A percentile compares a stretch with the other conserved stretches of the same genome.
Evolutionary conservation across 2,888 invertebrate genomes (phyloP).

Genomic region (Erebia aethiops): DNA sequence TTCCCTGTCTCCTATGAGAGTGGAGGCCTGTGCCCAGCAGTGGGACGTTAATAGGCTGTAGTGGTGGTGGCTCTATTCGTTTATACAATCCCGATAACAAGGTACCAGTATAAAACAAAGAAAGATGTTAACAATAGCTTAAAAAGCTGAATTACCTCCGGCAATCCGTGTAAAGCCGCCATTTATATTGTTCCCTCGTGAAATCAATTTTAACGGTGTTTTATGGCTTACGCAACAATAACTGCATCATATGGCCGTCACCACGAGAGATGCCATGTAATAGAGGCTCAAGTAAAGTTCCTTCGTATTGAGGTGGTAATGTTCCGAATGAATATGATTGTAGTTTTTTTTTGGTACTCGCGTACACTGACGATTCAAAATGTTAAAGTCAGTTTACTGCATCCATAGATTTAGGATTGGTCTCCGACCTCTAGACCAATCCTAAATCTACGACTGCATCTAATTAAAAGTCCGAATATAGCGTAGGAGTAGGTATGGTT

Average conservation of each 20-base stretch:
- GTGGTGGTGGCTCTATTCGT: no score
- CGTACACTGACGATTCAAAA: no score
- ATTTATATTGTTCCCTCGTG: slow-evolving; percentile 23
- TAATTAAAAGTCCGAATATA: no score
- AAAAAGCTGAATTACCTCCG: slow-evolving; percentile 11
- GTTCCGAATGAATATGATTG: not conserved
- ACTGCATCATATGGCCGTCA: slow-evolving; percentile 24
- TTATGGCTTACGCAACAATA: slow-evolving; percentile 22
- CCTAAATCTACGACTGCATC: not conserved
- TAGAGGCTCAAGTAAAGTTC: not conserved
- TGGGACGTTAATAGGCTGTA: no score
- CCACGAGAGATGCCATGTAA: not conserved
- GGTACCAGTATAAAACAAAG: slow-evolving; percentile 1
- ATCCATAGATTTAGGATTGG: no score
- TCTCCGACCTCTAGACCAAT: not conserved
- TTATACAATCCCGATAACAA: not conserved
- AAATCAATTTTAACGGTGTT: slow-evolving; percentile 26
- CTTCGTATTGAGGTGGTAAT: not conserved
- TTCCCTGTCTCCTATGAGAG: no score
- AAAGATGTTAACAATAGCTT: slow-evolving; percentile 8
- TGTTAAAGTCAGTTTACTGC: no score
- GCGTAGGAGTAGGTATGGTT: no score
- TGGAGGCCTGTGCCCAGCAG: no score
- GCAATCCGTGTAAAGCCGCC: slow-evolving; percentile 9
- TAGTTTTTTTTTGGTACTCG: no score